These are phyloP conservation scores for Heteromyza rotundicornis DNA, from an alignment of 2,888 invertebrate genomes.

Conservation along the genomic window DNA sequence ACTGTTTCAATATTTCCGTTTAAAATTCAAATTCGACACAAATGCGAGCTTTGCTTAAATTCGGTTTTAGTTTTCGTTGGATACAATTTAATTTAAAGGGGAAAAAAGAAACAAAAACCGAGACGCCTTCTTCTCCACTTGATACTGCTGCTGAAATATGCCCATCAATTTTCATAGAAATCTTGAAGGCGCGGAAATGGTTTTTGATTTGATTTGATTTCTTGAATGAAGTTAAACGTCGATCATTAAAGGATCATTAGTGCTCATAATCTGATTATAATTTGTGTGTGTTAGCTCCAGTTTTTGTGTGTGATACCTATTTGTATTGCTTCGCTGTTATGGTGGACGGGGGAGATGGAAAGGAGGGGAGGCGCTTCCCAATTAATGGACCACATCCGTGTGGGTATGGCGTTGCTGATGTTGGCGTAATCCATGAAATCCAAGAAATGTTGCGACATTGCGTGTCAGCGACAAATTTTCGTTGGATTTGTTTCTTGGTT, in stretches of 20 bases:
- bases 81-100: not conserved
- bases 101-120: no score
- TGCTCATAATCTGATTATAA: slow-evolving; percentile 62
- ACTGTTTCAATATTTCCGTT: slow-evolving; percentile 8
- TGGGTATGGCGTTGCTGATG: not conserved
- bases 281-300: slow-evolving; percentile 42
- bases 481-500: slow-evolving; percentile 10
- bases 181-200: slow-evolving; percentile 23
- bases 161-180: slow-evolving; percentile 7
- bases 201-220: slow-evolving; percentile 31
- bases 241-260: slow-evolving; percentile 62
- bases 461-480: slow-evolving; percentile 26
- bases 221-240: slow-evolving; percentile 54
- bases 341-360: no score
- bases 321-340: slow-evolving; percentile 12
- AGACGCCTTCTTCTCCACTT: no score
- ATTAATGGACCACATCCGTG: slow-evolving; percentile 52
- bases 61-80: not conserved
- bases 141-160: no score
- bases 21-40: slow-evolving; percentile 1
- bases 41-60: not conserved
- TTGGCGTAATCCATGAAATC: not conserved
- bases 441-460: slow-evolving; percentile 10
- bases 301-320: slow-evolving; percentile 32
- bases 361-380: slow-evolving; percentile 34